Evolutionary conservation across 1,140 invertebrate genomes (phyloP), one percentile per base, ranked within the genome.

Genomic region (Epicauta chinensis): DNA sequence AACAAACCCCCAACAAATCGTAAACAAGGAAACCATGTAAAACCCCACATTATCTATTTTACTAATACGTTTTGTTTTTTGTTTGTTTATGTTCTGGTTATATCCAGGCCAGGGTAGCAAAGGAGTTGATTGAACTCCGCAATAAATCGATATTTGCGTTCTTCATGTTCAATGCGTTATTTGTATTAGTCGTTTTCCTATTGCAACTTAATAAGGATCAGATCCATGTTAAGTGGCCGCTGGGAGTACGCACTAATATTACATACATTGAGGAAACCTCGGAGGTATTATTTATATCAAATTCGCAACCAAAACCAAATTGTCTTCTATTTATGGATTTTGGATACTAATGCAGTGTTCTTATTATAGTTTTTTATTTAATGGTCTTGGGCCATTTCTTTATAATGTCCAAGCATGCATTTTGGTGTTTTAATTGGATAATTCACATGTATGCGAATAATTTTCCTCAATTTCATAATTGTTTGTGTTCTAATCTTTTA

Each of bases 141-240:
- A 97, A 97, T 82, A 95, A 95, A 75, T 89, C 91, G 62, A 92
- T 96, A 53, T 97, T 97, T 74, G 91, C 91, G 64, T 98, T 97
- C 85, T 90, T 97, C 78, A 97, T 99, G 92, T 88, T 97, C 78
- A 99, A 99, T 82, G 91, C 94, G 73, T 85, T 98, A 66, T 98
- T 98, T 82, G 92, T 98, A 71, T 84, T 98, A 75, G 91, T 97
- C 74, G 93, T 98, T 67, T 93, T 98, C 78, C 87, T 97, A 74
- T 87, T 98, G 66, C 95, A 98, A 86, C 81, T 96, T 75, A 94
- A 96, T 79, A 97, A 96, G 84, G 91, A 96, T 78, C 87, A 90
- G 75, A 81, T 95, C 66, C 91, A 95, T 77, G 84, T 96, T 75
- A 80, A 93, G 74, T 96, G 91, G 93, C 92, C 89, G 64, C 82